Conservation (phyloP, 2,113 vertebrate species). For the Propithecus coquereli region DNA sequence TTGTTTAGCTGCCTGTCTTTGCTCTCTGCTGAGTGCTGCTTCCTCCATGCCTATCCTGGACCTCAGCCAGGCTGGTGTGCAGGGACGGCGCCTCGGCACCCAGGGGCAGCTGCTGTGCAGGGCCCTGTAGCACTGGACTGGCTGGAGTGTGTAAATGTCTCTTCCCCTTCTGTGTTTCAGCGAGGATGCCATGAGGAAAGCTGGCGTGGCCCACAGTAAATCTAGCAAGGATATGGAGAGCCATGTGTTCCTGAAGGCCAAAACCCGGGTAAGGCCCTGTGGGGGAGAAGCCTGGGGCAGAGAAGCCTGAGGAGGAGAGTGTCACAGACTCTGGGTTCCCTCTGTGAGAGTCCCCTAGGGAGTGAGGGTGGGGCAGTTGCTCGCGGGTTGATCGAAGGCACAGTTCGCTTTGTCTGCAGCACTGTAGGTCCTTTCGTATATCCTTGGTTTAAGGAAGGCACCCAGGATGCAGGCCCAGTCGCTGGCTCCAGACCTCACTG, state of each 20-base stretch:
- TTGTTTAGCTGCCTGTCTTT: neutral
- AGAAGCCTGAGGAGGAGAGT: neutral
- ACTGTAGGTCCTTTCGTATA: neutral
- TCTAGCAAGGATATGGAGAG: constrained; percentile 98
- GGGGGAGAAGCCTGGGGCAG: neutral
- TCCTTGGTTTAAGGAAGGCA: neutral
- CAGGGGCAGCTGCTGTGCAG: neutral
- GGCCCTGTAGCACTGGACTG: neutral
- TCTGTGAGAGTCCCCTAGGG: neutral
- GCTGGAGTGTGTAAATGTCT: constrained; percentile 26
- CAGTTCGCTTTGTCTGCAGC: too few species aligned
- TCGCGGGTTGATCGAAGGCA: too few species aligned
- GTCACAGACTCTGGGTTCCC: neutral
- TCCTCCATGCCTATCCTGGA: neutral
- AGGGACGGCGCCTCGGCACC: rapidly evolving
- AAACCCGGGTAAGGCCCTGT: constrained; percentile 90
- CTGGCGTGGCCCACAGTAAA: constrained; percentile 94
- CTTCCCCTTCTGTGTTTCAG: constrained; percentile 80
- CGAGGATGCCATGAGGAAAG: constrained; percentile 97
- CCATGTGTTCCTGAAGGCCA: constrained; percentile 97
- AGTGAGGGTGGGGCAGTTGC: neutral
- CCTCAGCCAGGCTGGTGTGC: neutral
- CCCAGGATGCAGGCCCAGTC: neutral
- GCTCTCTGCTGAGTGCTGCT: neutral
- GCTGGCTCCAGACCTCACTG: neutral